phyloP scores from a whole-genome alignment of 2,888 invertebrate genomes.

The Orchestes rusci region DNA sequence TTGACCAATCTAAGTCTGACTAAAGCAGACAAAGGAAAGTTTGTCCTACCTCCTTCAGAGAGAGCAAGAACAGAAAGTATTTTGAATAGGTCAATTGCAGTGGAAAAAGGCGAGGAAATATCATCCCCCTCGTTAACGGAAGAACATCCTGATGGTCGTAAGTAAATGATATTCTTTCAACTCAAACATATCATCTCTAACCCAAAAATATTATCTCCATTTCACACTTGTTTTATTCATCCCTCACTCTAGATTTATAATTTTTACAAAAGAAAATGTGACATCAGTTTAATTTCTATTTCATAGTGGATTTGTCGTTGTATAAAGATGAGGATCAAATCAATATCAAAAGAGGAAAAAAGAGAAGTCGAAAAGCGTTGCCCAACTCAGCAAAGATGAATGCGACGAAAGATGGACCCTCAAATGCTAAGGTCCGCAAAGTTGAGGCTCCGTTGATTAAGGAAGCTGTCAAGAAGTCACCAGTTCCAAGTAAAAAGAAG shows the following conservation, averaged over 20 bases:
- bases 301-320: constrained; percentile 73
- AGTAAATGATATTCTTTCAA: constrained; percentile 41
- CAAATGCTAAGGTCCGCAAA: constrained; percentile 33
- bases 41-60: constrained; percentile 65
- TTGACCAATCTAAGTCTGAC: constrained; percentile 75
- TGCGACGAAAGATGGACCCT: not conserved
- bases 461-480: constrained; percentile 2
- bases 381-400: constrained; percentile 2
- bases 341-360: constrained; percentile 42
- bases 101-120: constrained; percentile 60
- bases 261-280: too few relatives aligned
- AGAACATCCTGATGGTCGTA: constrained; percentile 80
- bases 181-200: not conserved
- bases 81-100: constrained; percentile 72
- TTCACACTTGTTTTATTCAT: too few relatives aligned
- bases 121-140: constrained; percentile 56
- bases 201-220: not conserved
- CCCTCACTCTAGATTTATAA: too few relatives aligned
- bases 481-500: constrained; percentile 2
- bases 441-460: constrained; percentile 18
- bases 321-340: constrained; percentile 79
- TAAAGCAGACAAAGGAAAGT: constrained; percentile 64
- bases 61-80: constrained; percentile 73
- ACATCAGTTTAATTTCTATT: not conserved
- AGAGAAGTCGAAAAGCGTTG: constrained; percentile 32